Evolutionary conservation across 1,140 invertebrate species (phyloP), one percentile per base, ranked within the genome.

Genomic region (Caenorhabditis tropicalis): DNA sequence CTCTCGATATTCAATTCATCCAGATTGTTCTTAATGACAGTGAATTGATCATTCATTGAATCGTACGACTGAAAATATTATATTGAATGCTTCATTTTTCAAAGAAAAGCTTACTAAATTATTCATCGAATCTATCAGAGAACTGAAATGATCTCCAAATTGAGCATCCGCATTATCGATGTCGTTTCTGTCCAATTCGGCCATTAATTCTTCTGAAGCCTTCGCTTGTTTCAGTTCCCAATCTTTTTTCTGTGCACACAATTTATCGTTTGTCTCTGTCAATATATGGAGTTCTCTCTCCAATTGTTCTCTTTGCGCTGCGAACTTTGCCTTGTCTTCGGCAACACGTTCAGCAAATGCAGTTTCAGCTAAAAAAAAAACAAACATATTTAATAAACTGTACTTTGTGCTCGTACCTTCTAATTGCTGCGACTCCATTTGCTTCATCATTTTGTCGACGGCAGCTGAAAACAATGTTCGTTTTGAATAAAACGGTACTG

Each of bases 41-140:
- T 65, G 58, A 65, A 65, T 36, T 65, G 58, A 65, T 36, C 58
- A 36, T 65, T 65, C 33, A 65, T 65, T 15, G 65, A 74, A 4
- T 74, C 65, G 19, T 74, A 46, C 4, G 65, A 74, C 65, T 65
- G 31, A 65, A 65, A 65, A 58, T 2, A 65, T 36, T 0, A 4
- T 4, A 36, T 16, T 65, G 2, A 65, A 19, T 27, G 0, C 10
- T 29, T 29, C 29, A 36, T n/a, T 36, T 58, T 27, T 58, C n/a
- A 27, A 24, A 58, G n/a, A 27, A 58, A 27, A 5, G 6, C 58
- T 36, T 36, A 65, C 58, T 19, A 74, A 15, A 24, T 46, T 74
- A 24, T 21, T 74, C n/a, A 74, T 43, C 36, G 65, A 43, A 24
- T 74, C 15, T 7, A 74, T 74, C n/a, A 74, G n/a, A 24, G 36